phyloP scores from a whole-genome alignment of 2,113 vertebrate genomes.

The Cathartes aura region DNA sequence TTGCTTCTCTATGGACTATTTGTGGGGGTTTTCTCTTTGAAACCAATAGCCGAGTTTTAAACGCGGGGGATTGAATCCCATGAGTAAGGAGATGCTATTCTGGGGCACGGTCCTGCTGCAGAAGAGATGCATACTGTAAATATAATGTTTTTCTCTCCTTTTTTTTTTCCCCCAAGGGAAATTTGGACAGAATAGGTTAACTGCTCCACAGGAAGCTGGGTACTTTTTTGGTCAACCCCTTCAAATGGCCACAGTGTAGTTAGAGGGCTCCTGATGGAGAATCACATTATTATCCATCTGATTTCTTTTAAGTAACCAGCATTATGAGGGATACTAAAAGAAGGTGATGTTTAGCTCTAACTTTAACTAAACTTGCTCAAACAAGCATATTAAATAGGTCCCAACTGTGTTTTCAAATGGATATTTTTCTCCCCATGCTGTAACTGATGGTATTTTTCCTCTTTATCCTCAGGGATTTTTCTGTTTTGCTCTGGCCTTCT shows the following conservation, averaged over 20 bases:
- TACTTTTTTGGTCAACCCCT: neutral
- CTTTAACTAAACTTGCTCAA: neutral
- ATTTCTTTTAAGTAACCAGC: neutral
- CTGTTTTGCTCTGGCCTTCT: conserved; percentile 75
- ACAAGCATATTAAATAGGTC: neutral
- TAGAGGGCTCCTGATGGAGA: neutral
- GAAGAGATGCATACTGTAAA: neutral
- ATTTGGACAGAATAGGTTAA: neutral
- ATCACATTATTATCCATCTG: neutral
- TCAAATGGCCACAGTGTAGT: neutral
- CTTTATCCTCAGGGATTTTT: conserved; percentile 70
- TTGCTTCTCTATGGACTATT: neutral
- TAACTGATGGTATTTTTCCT: neutral
- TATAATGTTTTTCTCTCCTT: neutral
- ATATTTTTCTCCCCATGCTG: neutral
- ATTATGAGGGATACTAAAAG: neutral
- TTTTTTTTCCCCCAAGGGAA: neutral
- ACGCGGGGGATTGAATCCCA: fast-evolving
- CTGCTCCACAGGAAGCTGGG: neutral
- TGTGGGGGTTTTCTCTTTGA: neutral
- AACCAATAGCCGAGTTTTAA: neutral
- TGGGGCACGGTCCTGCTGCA: neutral
- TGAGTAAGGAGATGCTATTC: neutral
- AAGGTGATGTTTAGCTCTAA: neutral
- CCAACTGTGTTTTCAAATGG: neutral